Evolutionary conservation across 2,113 vertebrate genomes (phyloP).

Genomic region (Serinus canaria): DNA sequence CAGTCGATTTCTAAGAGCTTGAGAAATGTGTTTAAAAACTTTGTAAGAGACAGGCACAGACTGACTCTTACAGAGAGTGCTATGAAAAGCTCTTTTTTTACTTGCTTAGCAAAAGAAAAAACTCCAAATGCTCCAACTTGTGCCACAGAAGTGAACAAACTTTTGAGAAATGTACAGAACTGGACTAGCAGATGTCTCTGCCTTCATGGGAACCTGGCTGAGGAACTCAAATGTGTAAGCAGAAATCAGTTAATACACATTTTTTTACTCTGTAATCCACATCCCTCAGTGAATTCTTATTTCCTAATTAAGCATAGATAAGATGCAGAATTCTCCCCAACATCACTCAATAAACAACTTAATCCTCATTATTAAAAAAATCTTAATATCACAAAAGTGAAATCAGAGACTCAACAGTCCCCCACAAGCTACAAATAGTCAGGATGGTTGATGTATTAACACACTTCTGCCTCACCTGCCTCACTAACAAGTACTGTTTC

Average conservation of each 20-base stretch:
- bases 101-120: background rate
- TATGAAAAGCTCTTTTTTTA: background rate
- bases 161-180: background rate
- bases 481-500: background rate
- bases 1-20: background rate
- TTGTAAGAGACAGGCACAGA: background rate
- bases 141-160: background rate
- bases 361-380: background rate
- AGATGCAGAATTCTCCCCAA: background rate
- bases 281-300: background rate
- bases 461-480: background rate
- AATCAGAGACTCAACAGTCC: background rate
- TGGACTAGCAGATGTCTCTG: background rate
- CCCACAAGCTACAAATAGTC: background rate
- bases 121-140: background rate
- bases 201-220: background rate
- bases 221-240: background rate
- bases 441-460: background rate
- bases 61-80: background rate
- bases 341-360: background rate
- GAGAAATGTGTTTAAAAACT: background rate
- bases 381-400: background rate
- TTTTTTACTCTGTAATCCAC: slow-evolving; percentile 1
- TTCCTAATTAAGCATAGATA: background rate
- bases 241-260: background rate